Evolutionary conservation across 2,797 vertebrate genomes (phyloP).

Genomic region (Gymnodraco acuticeps): DNA sequence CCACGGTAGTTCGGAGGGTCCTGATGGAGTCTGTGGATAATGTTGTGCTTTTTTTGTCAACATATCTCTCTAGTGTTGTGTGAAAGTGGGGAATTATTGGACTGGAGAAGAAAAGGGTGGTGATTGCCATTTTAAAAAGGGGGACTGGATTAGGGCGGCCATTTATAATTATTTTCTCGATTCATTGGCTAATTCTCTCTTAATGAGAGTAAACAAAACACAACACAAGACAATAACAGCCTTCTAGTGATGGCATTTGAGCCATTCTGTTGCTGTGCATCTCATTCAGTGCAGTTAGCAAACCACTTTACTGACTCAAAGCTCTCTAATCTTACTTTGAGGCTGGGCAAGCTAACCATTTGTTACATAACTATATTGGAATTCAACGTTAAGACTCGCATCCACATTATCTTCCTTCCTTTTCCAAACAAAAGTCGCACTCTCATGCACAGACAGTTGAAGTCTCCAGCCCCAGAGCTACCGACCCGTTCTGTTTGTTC

Average conservation of each 20-base stretch:
- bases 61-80: not conserved
- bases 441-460: slow-evolving; percentile 22
- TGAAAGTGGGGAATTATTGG: not conserved
- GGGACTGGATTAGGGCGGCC: too few species aligned
- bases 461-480: slow-evolving; percentile 23
- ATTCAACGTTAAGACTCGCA: slow-evolving; percentile 4
- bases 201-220: not conserved
- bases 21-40: not conserved
- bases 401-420: slow-evolving; percentile 6
- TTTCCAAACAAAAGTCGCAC: slow-evolving; percentile 25
- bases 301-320: not conserved
- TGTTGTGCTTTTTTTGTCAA: not conserved
- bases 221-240: not conserved
- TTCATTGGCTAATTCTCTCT: not conserved
- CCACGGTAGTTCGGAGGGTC: not conserved
- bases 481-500: slow-evolving; percentile 43
- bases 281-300: not conserved
- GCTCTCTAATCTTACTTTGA: slow-evolving; percentile 15
- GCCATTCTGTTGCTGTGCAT: not conserved
- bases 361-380: slow-evolving; percentile 3
- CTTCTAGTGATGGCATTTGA: not conserved
- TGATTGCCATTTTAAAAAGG: not conserved
- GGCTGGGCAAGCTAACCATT: slow-evolving; percentile 9
- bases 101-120: not conserved
- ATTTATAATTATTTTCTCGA: not conserved